Percentiles rank a stretch among this genome's conserved stretches.
Conservation (phyloP, 2,113 vertebrate genomes). For the Salvelinus sp. region DNA sequence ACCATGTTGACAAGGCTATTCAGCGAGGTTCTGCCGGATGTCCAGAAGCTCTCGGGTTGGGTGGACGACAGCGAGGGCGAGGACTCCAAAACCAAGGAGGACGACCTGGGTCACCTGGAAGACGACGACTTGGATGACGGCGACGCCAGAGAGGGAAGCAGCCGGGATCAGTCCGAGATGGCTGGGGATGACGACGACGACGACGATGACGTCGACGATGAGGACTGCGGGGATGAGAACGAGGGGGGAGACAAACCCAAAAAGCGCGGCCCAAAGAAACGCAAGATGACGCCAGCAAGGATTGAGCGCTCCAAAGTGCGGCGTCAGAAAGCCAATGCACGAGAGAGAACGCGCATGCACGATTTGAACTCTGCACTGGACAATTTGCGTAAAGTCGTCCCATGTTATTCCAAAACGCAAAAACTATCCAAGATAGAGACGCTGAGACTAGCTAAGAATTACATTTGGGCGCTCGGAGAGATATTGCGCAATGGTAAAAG, state of each 20-base stretch:
- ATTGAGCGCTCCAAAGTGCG: slow-evolving; percentile 91
- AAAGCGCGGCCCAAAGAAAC: slow-evolving; percentile 96
- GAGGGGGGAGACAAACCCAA: slow-evolving; percentile 86
- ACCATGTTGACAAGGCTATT: slow-evolving; percentile 97
- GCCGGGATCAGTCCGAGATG: slow-evolving; percentile 47
- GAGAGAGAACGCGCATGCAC: slow-evolving; percentile 98
- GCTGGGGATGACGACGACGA: slow-evolving; percentile 73
- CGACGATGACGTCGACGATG: slow-evolving; percentile 86
- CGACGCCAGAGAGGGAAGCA: slow-evolving; percentile 55
- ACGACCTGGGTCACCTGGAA: slow-evolving; percentile 64
- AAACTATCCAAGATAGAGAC: slow-evolving; percentile 99
- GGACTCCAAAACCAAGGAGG: slow-evolving; percentile 65
- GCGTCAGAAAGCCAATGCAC: slow-evolving; percentile 91
- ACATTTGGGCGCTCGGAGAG: slow-evolving; percentile 95
- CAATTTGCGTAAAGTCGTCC: slow-evolving; percentile 97
- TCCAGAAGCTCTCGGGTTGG: slow-evolving; percentile 92
- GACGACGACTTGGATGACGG: slow-evolving; percentile 82
- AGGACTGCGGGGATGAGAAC: slow-evolving; percentile 83
- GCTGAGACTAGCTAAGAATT: slow-evolving; percentile 93
- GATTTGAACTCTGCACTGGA: slow-evolving; percentile 96
- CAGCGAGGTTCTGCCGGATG: slow-evolving; percentile 96
- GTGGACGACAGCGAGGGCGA: slow-evolving; percentile 84
- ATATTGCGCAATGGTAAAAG: slow-evolving; percentile 94
- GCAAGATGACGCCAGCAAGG: slow-evolving; percentile 92
- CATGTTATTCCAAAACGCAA: slow-evolving; percentile 97